phyloP scores from a whole-genome alignment of 2,113 vertebrate species.

The Onychostruthus taczanowskii region DNA sequence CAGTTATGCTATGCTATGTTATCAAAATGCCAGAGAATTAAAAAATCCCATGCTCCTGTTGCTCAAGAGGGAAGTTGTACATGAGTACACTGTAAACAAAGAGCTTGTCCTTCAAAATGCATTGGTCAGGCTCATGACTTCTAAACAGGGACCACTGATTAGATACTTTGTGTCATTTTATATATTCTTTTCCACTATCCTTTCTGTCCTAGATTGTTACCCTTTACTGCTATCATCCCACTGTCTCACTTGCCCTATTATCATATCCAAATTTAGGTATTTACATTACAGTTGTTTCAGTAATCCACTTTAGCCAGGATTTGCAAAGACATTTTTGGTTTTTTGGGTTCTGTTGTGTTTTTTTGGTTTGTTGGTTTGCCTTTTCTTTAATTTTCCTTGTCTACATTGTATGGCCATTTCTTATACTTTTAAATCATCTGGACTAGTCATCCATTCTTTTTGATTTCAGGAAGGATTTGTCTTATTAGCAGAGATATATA shows the following conservation, averaged over 20 bases:
- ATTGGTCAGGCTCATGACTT: not conserved
- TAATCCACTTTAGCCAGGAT: not conserved
- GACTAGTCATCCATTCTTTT: not conserved
- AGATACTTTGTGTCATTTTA: not conserved
- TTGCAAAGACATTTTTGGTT: fast-evolving
- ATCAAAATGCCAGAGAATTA: not conserved
- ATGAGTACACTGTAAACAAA: not conserved
- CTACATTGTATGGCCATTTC: not conserved
- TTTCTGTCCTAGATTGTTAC: not conserved
- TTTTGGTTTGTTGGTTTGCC: not conserved
- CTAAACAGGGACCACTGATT: not conserved
- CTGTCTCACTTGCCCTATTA: not conserved
- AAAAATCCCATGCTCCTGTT: not conserved
- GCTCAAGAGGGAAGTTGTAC: not conserved
- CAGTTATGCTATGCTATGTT: not conserved
- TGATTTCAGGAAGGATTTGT: not conserved
- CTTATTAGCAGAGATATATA: not conserved
- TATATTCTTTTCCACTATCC: not conserved
- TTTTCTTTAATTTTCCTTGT: not conserved
- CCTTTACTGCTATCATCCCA: not conserved
- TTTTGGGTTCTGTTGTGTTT: too few species aligned
- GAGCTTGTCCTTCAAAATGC: fast-evolving
- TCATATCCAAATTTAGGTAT: not conserved
- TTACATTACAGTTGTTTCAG: not conserved
- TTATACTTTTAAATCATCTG: not conserved